These are phyloP conservation scores for Notoglanidium macrostoma DNA, from an alignment of 2,797 vertebrate species.

Conservation along the genomic window DNA sequence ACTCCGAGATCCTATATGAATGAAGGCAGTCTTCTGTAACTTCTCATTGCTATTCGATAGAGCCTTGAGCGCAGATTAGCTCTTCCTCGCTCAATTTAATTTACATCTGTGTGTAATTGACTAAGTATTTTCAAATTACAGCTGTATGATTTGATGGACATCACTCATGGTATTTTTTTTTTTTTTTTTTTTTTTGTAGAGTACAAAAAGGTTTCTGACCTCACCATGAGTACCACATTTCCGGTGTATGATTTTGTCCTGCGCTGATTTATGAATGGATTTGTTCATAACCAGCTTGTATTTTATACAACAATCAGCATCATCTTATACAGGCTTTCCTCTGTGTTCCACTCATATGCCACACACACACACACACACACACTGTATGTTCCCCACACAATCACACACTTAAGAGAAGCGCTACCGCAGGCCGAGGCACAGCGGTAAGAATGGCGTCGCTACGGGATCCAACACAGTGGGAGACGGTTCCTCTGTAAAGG, in stretches of 20 bases:
- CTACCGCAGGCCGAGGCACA: constrained; percentile 11
- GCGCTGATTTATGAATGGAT: background rate
- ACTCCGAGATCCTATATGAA: background rate
- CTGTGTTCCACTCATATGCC: background rate
- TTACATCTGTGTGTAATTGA: background rate
- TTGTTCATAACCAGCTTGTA: background rate
- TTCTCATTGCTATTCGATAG: background rate
- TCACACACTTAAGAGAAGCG: constrained; percentile 7
- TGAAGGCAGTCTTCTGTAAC: background rate
- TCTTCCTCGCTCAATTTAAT: background rate
- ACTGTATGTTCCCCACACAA: constrained; percentile 8
- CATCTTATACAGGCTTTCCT: background rate
- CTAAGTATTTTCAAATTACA: background rate
- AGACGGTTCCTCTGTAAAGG: constrained; percentile 41
- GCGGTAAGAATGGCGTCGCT: constrained; percentile 35
- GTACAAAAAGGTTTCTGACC: background rate
- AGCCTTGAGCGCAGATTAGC: background rate
- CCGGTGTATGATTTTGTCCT: background rate
- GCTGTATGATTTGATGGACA: background rate
- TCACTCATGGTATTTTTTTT: no score
- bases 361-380: background rate
- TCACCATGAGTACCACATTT: background rate
- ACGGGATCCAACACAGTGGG: constrained; percentile 27
- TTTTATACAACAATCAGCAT: background rate
- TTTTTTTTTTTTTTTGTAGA: background rate